Base-by-base conservation (phyloP, 2,113 vertebrate species). In the Indicator maculatus region DNA sequence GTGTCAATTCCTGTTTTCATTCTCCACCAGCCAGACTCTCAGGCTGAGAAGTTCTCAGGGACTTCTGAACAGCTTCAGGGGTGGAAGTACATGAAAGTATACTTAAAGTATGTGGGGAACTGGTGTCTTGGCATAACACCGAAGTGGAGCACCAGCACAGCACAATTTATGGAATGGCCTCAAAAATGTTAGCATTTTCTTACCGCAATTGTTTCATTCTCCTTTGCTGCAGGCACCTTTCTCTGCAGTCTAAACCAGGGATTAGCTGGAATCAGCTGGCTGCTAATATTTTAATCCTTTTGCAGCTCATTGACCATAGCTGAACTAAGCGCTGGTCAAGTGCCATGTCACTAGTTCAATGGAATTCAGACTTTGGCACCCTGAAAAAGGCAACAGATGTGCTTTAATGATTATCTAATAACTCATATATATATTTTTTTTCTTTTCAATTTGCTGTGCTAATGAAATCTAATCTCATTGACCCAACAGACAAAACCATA, bases 331-430 rank as follows among this genome's bases (percentile, higher is more conserved):
- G 2, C 63, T 96, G 94, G 78, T 95, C 93, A 96, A 97, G 85
- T 93, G 96, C 92, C 90, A 88, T 94, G 86, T 96, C 93, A 92
- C 65, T 96, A 94, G 92, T 89, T 93, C 92, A 95, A 86, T 84
- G 92, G 94, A 97, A 96, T 96, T 95, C 95, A 96, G 96, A 96
- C 86, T 97, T 95, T 96, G 96, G 89, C 94, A 96, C 89, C 61
- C 70, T 82, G 88, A 92, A 94, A 93, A 96, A 95, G 82, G 82
- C 85, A 95, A 88, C 90, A 96, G 79, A 95, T 94, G 93, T 96
- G 82, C 90, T 94, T 95, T 96, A 95, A 96, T 96, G 83, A 89
- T 95, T 90, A 94, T 93, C 90, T 94, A 95, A 95, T 96, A 94
- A 93, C 79, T 94, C n/a, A 16, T 21, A 6, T 41, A 50, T 50